phyloP scores from a whole-genome alignment of 2,113 vertebrate species.

The Clarias magur region DNA sequence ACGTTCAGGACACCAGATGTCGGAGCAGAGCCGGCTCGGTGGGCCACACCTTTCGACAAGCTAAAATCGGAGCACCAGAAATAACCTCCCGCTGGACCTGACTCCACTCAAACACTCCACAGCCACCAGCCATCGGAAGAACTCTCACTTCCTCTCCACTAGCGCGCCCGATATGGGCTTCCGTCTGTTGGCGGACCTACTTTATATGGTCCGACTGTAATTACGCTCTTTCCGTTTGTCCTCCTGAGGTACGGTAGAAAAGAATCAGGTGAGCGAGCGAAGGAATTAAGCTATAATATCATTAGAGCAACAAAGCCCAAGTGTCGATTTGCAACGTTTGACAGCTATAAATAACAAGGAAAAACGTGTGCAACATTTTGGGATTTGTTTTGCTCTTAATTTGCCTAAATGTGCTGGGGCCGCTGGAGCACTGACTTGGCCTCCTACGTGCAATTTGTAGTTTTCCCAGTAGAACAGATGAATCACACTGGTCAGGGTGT shows the following conservation, averaged over 20 bases:
- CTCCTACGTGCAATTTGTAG: conserved; percentile 54
- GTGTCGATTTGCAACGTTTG: conserved; percentile 54
- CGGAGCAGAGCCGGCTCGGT: conserved; percentile 71
- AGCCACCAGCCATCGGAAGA: conserved; percentile 47
- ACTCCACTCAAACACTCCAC: conserved; percentile 57
- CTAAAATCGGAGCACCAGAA: conserved; percentile 70
- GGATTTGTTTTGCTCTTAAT: conserved; percentile 57
- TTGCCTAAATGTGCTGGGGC: conserved; percentile 46
- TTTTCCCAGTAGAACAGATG: conserved; percentile 57
- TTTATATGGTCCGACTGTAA: conserved; percentile 31
- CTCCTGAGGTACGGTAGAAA: background rate
- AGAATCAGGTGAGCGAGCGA: conserved; percentile 53
- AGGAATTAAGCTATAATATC: background rate
- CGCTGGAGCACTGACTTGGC: conserved; percentile 29
- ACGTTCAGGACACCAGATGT: conserved; percentile 77
- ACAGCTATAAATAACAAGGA: conserved; percentile 55
- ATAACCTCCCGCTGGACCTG: conserved; percentile 68
- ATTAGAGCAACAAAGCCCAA: conserved; percentile 34
- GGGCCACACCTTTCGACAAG: conserved; percentile 71
- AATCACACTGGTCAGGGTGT: conserved; percentile 55
- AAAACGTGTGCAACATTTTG: conserved; percentile 46
- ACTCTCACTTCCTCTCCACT: conserved; percentile 23
- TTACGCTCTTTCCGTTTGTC: background rate
- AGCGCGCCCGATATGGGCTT: conserved; percentile 28
- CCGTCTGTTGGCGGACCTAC: background rate